Percentiles rank a stretch among this genome's conserved stretches.
Evolutionary conservation across 2,113 vertebrate species (phyloP).

Genomic region (Cynopterus brachyotis): DNA sequence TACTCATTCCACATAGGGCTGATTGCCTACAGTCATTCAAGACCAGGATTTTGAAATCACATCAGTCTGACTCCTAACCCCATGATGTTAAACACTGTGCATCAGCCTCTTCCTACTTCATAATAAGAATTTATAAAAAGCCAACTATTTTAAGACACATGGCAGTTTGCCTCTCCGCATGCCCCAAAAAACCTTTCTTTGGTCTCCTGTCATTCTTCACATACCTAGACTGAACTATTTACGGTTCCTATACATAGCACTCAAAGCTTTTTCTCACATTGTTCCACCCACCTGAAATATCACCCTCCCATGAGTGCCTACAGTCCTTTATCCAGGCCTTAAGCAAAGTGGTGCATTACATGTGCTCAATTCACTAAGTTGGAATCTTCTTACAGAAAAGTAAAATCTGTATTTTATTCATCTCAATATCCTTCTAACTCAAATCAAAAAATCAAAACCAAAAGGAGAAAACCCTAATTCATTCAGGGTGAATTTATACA

Average conservation of each 20-base stretch:
- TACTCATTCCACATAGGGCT: neutral
- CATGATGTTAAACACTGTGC: neutral
- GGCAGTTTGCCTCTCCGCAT: neutral
- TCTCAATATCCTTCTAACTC: neutral
- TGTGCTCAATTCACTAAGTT: neutral
- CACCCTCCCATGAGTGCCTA: neutral
- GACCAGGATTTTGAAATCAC: neutral
- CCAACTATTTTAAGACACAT: neutral
- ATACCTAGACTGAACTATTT: neutral
- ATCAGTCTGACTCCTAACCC: neutral
- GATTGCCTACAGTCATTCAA: neutral
- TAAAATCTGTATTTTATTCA: neutral
- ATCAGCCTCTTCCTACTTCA: neutral
- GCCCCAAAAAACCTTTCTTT: neutral
- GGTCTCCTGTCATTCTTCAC: neutral
- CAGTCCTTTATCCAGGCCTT: neutral
- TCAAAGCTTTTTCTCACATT: neutral
- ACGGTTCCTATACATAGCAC: neutral
- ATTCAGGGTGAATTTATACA: neutral
- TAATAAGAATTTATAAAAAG: neutral
- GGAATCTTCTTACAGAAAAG: neutral
- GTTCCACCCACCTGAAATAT: neutral
- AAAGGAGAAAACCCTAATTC: neutral
- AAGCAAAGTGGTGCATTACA: neutral
- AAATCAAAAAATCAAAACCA: neutral